phyloP scores from a whole-genome alignment of 2,797 vertebrate species.

The Pantherophis vulpinus region DNA sequence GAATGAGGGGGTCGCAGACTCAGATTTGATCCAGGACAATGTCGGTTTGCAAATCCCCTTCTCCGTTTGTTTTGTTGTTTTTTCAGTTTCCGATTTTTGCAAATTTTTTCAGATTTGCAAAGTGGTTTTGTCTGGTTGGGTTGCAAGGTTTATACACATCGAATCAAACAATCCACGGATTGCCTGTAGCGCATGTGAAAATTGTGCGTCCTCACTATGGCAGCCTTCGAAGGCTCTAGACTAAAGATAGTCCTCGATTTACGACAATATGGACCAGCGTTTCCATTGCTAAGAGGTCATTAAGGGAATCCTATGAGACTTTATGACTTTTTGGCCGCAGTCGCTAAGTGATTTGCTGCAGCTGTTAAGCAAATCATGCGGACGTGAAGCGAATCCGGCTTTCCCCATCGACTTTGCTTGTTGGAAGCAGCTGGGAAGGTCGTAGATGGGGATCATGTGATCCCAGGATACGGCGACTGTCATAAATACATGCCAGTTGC shows the following conservation, averaged over 20 bases:
- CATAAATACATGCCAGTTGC: too few species aligned
- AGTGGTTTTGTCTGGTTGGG: not conserved
- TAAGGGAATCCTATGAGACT: too few species aligned
- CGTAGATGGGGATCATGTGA: too few species aligned
- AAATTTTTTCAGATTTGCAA: not conserved
- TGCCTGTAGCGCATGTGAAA: not conserved
- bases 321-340: too few species aligned
- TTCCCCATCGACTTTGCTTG: too few species aligned
- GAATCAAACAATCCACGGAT: not conserved
- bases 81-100: too few species aligned
- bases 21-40: not conserved
- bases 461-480: too few species aligned
- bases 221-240: not conserved
- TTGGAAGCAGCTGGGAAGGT: too few species aligned
- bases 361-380: too few species aligned
- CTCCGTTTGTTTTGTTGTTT: not conserved
- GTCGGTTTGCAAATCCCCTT: not conserved
- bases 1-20: not conserved
- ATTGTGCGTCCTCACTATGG: not conserved
- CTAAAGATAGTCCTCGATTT: not conserved
- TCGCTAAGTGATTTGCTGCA: too few species aligned
- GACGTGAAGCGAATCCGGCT: too few species aligned
- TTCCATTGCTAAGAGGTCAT: not conserved
- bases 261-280: not conserved
- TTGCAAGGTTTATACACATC: not conserved